Evolutionary conservation across 2,113 vertebrate genomes (phyloP).

Genomic region (Struthidea cinerea): DNA sequence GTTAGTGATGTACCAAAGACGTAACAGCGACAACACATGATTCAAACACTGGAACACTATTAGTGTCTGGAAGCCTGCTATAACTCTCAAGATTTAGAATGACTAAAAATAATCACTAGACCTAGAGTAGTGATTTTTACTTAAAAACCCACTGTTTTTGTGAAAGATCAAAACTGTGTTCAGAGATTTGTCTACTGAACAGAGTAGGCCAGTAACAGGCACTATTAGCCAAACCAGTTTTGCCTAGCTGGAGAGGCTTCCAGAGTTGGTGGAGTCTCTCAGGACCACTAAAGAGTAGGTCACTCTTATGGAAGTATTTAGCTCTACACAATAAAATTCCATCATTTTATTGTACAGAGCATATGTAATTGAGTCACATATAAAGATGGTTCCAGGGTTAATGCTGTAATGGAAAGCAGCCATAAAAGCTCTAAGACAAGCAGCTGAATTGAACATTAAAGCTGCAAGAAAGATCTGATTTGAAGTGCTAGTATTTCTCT

Average conservation of each 20-base stretch:
- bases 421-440: not conserved
- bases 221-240: not conserved
- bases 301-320: not conserved
- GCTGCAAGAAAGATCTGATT: not conserved
- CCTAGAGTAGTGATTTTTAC: not conserved
- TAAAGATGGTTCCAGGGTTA: not conserved
- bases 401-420: not conserved
- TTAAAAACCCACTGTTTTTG: not conserved
- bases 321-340: not conserved
- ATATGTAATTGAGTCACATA: not conserved
- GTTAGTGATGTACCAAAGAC: not conserved
- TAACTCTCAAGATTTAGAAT: not conserved
- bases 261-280: not conserved
- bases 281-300: not conserved
- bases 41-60: not conserved
- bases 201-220: not conserved
- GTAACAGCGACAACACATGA: not conserved
- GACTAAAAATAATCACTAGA: not conserved
- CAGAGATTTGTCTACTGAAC: not conserved
- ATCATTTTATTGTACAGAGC: not conserved
- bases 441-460: not conserved
- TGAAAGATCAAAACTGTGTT: not conserved
- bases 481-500: not conserved
- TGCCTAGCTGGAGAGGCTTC: not conserved
- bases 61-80: not conserved